Base-by-base conservation (phyloP, 2,113 vertebrate genomes). In the Machaerirhynchus nigripectus region DNA sequence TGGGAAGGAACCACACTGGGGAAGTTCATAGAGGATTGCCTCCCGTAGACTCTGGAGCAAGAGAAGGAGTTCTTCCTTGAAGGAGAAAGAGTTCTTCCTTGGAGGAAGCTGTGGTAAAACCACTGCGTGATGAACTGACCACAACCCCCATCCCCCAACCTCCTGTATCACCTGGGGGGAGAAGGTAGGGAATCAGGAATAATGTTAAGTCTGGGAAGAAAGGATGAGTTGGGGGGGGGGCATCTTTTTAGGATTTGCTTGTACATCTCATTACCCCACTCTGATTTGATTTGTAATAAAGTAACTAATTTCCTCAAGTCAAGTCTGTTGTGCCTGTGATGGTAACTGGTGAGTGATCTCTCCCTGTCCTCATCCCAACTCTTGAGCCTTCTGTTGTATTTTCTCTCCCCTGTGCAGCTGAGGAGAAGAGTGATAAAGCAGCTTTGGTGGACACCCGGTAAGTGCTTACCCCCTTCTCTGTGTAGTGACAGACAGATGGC, bases 161-260 rank as follows among this genome's bases (percentile, higher is more conserved):
- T 33, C 28, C 31, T 59, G 33, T 44, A 65, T 19, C 33, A 65
- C 8, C 4, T 0, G 0, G 4, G 10, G 7, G 7, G 8, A 81
- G 8, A 7, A 44, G 6, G 3, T 7, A 89, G 28, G 30, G 60
- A 67, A 67, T 53, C 11, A 47, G 53, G 20, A 52, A 59, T 24
- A n/a, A 52, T 18, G 8, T 24, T 46, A 53, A 70, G 27, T 28
- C 44, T 3, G 9, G 23, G 19, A 82, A 67, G 14, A 81, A 75
- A 65, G 24, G 28, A 75, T 33, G 16, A 9, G 26, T 7, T 37
- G 10, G 13, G 27, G 6, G 9, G 74, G 65, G 16, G 23, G n/a
- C n/a, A n/a, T 39, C 46, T 68, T 75, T 67, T 82, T 26, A 82
- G 46, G 46, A 67, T 15, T 17, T 46, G 13, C 15, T 39, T 52